phyloP scores from a whole-genome alignment of 2,113 vertebrate species.

The Cervus canadensis region DNA sequence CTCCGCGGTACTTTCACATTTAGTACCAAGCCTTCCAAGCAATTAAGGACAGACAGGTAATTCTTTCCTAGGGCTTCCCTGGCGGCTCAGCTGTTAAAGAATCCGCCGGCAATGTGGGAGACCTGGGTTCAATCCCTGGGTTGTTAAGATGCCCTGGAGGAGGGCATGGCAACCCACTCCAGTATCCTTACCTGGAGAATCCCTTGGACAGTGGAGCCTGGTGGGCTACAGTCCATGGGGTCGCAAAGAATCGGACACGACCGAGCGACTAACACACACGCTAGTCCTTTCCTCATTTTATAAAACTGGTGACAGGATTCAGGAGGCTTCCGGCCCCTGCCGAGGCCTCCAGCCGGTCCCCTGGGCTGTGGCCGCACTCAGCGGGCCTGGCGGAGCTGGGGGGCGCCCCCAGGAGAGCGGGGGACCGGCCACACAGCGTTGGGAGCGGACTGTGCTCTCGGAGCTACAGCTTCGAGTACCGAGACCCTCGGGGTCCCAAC shows the following conservation, averaged over 20 bases:
- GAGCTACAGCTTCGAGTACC: not conserved
- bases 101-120: not conserved
- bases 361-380: not conserved
- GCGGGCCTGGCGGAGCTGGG: not conserved
- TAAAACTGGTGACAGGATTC: not conserved
- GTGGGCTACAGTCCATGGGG: accelerated
- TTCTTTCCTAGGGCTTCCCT: not conserved
- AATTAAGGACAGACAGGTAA: not conserved
- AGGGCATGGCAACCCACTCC: not conserved
- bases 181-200: not conserved
- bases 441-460: too few species aligned
- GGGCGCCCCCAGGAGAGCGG: not conserved
- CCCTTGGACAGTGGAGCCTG: not conserved
- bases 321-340: not conserved
- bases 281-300: not conserved
- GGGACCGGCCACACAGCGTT: not conserved
- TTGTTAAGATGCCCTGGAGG: not conserved
- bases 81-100: not conserved
- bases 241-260: not conserved
- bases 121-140: not conserved
- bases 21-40: not conserved
- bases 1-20: not conserved
- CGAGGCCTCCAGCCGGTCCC: not conserved
- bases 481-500: not conserved
- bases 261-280: accelerated